phyloP scores from a whole-genome alignment of 2,888 invertebrate species.

The Hirtodrosophila trivittata region DNA sequence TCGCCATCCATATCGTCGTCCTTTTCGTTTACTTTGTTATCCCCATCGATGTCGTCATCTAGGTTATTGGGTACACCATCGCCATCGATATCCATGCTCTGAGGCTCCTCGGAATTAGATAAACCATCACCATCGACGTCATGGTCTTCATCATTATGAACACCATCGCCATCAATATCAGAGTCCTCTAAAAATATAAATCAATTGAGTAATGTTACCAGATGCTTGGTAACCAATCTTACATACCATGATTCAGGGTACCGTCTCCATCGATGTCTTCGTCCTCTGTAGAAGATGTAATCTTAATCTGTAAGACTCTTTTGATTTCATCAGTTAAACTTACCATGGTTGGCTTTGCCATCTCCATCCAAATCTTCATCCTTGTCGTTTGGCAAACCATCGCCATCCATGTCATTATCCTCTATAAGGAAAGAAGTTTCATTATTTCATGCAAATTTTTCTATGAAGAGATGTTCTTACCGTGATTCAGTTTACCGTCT shows the following conservation, averaged over 20 bases:
- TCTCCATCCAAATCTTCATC: conserved; percentile 75
- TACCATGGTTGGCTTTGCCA: conserved; percentile 77
- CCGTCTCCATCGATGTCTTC: conserved; percentile 73
- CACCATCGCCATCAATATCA: conserved; percentile 82
- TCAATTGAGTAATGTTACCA: conserved; percentile 4
- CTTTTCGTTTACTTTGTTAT: conserved; percentile 82
- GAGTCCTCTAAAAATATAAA: conserved; percentile 81
- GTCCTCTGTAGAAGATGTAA: conserved; percentile 37
- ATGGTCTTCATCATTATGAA: conserved; percentile 77
- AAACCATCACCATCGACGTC: conserved; percentile 68
- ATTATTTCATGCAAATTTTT: not conserved
- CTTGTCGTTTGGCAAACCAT: conserved; percentile 80
- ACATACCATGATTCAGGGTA: conserved; percentile 62
- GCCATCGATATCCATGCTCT: conserved; percentile 62
- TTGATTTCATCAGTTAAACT: conserved; percentile 1
- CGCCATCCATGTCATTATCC: conserved; percentile 81
- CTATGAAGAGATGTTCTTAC: conserved; percentile 24
- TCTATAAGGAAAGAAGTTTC: conserved; percentile 65
- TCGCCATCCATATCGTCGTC: conserved; percentile 83
- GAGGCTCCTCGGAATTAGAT: conserved; percentile 58
- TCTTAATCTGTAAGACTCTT: not conserved
- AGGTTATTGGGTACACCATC: conserved; percentile 63
- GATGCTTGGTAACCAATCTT: conserved; percentile 37
- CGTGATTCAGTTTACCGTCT: conserved; percentile 74
- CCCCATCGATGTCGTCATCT: conserved; percentile 80